Conservation (phyloP, 2,797 vertebrate genomes). For the Dromococcyx pavoninus region DNA sequence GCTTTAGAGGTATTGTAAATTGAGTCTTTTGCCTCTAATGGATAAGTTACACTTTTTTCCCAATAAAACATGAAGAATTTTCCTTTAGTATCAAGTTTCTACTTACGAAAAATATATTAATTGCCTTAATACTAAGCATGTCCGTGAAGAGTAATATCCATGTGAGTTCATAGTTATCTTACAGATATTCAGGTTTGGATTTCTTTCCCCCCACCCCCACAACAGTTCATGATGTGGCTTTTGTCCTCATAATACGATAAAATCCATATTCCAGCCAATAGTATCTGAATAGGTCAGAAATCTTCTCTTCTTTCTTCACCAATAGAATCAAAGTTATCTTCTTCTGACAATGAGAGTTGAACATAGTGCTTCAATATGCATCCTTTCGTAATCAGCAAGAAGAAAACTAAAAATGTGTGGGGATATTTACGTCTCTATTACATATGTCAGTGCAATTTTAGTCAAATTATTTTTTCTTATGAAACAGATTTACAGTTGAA, state of each 20-base stretch:
- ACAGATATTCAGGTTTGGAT: background rate
- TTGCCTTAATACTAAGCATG: background rate
- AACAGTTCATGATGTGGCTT: background rate
- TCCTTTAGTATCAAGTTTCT: background rate
- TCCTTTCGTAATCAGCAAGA: background rate
- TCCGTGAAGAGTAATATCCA: background rate
- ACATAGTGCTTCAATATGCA: background rate
- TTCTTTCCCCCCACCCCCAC: no score
- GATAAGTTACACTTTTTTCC: background rate
- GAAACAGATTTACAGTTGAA: background rate
- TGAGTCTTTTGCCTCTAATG: background rate
- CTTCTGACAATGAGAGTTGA: no score
- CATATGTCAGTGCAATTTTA: background rate
- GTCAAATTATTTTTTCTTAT: background rate
- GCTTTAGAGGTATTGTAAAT: background rate
- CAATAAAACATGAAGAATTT: background rate
- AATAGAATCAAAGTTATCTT: background rate
- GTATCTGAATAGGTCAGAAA: background rate
- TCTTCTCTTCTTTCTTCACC: background rate
- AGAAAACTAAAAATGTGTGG: background rate
- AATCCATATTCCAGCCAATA: background rate
- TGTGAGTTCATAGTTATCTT: background rate
- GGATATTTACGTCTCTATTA: background rate
- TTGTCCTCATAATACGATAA: background rate
- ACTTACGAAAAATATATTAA: background rate